Evolutionary conservation across 1,140 invertebrate species (phyloP), one percentile per base, ranked within the genome.

Genomic region (Drosophila oshimai): DNA sequence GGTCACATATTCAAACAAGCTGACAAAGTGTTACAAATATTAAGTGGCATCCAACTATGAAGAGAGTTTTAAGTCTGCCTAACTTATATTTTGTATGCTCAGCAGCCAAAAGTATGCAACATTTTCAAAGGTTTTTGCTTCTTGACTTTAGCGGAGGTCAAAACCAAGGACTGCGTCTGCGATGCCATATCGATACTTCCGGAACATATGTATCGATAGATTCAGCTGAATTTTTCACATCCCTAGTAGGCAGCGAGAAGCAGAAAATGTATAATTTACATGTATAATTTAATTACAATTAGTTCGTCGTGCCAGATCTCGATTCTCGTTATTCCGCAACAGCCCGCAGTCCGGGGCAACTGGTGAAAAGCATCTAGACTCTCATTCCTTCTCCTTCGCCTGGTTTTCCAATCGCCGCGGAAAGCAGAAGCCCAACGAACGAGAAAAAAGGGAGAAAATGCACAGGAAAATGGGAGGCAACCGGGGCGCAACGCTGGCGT

Each of bases 271-370:
- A 81, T 83, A 81, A 81, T 76, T 81, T 81, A 55, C 50, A 47
- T 47, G 50, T 44, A 36, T 28, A 84, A 84, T 86, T 86, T 80
- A 74, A 87, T 87, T 87, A 83, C 74, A 87, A 74, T 65, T 67
- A 88, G 69, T 88, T 81, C 73, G 68, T 54, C 41, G 77, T 54
- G 73, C 69, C 75, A 83, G 65, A 80, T 80, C 46, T 62, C 49
- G 51, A 70, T 74, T 81, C 47, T 80, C 62, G 42, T 46, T 50
- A 31, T 81, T 53, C 36, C 69, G 51, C 73, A 72, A 12, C 39
- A 29, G 61, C 41, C 41, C 60, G 39, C 75, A 86, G 81, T 53
- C 44, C 39, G 55, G 33, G 65, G 50, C 53, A 67, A 74, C 42
- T 62, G 62, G 58, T 78, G 57, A 67, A 65, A 58, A 81, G 73